These are phyloP conservation scores for Drosophila kohkoa DNA, from an alignment of 1,140 invertebrate genomes.

Conservation along the genomic window DNA sequence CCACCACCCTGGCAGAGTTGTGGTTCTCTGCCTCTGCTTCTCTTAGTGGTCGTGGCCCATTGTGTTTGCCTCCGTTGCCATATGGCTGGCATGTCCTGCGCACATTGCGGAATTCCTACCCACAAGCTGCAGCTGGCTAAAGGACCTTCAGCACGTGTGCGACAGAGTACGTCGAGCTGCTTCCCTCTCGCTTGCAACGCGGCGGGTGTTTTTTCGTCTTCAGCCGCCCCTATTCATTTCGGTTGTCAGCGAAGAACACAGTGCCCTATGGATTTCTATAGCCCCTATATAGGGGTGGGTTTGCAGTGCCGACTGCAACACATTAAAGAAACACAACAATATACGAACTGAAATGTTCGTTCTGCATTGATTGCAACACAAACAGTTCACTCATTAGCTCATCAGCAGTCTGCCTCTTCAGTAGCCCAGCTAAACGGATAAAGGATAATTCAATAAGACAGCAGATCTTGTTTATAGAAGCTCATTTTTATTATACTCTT, in stretches of 20 bases:
- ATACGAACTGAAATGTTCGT: conserved; percentile 16
- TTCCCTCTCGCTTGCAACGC: conserved; percentile 10
- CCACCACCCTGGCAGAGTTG: conserved; percentile 51
- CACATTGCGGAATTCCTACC: conserved; percentile 79
- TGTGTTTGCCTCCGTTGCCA: conserved; percentile 32
- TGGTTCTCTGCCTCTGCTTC: not conserved
- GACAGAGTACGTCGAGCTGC: conserved; percentile 13
- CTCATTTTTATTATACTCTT: conserved; percentile 20
- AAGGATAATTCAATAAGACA: not conserved
- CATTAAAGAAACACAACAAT: not conserved
- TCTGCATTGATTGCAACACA: conserved; percentile 37
- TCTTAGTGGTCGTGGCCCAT: conserved; percentile 9
- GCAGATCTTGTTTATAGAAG: conserved; percentile 5
- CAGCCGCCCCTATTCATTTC: conserved; percentile 34
- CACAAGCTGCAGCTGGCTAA: conserved; percentile 47
- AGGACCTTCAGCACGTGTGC: not conserved
- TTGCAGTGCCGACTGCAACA: not conserved
- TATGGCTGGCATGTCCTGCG: conserved; percentile 71
- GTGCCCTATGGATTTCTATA: conserved; percentile 35
- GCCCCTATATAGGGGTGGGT: conserved; percentile 36
- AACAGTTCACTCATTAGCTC: not conserved
- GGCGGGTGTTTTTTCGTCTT: conserved; percentile 35
- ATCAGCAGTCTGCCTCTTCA: not conserved
- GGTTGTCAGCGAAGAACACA: conserved; percentile 7
- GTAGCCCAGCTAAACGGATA: not conserved